Conservation (phyloP, 2,797 vertebrate species). For the Botia almorhae region DNA sequence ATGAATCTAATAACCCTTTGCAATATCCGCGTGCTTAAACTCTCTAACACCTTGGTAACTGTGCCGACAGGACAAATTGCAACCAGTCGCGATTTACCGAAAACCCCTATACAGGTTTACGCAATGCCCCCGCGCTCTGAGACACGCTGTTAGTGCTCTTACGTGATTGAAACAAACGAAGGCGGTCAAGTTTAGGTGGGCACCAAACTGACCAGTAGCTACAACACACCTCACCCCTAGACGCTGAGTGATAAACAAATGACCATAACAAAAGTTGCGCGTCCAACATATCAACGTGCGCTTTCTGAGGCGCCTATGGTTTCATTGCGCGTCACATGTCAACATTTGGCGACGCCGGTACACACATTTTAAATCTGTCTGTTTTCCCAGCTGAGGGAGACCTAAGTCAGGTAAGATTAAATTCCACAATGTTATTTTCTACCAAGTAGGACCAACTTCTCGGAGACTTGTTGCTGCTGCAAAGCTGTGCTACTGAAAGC, state of each 20-base stretch:
- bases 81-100: slow-evolving; percentile 81
- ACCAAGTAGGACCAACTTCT: slow-evolving; percentile 71
- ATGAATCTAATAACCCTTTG: slow-evolving; percentile 99
- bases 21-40: slow-evolving; percentile 98
- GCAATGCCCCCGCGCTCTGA: slow-evolving; percentile 87
- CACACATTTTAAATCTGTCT: slow-evolving; percentile 64
- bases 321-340: slow-evolving; percentile 69
- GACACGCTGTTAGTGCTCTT: slow-evolving; percentile 88
- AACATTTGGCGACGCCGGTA: slow-evolving; percentile 70
- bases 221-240: slow-evolving; percentile 67
- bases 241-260: slow-evolving; percentile 49
- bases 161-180: slow-evolving; percentile 93
- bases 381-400: slow-evolving; percentile 64
- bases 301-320: slow-evolving; percentile 53
- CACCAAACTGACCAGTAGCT: slow-evolving; percentile 75
- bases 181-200: slow-evolving; percentile 77
- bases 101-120: slow-evolving; percentile 87
- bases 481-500: slow-evolving; percentile 55
- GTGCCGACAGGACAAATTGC: slow-evolving; percentile 86
- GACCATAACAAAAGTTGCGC: slow-evolving; percentile 55
- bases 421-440: slow-evolving; percentile 60
- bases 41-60: slow-evolving; percentile 95
- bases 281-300: slow-evolving; percentile 54
- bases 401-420: slow-evolving; percentile 75
- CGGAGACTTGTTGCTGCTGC: slow-evolving; percentile 90